Evolutionary conservation across 2,888 invertebrate species (phyloP), one percentile per base, ranked within the genome.

Genomic region (Chrysomela aeneicollis): DNA sequence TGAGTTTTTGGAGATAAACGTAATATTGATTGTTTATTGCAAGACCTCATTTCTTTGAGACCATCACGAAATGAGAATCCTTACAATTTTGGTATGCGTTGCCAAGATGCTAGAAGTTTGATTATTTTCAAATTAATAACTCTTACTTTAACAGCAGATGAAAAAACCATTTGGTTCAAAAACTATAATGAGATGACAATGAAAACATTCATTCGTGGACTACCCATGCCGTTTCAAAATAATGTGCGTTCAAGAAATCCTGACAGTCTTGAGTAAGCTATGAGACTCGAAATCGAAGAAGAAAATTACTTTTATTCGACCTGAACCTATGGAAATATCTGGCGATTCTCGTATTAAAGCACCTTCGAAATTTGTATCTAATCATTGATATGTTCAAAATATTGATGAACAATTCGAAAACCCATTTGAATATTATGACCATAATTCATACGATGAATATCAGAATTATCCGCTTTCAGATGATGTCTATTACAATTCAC

Each of bases 71-170:
- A 59, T 59, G 51, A 59, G 17, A n/a, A 47, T 10, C 58, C 55
- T 1, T 58, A 62, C 19, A 62, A 58, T 58, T 62, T 62, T 37
- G 62, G 62, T 15, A 62, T 62, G 62, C 46, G 57, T 46, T 58
- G 55, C 37, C 58, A 62, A 59, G 61, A 61, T 22, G 12, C 54
- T 12, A 62, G 62, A 32, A 46, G 46, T 46, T 37, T 57, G 9
- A 22, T 58, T 9, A 15, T 62, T 21, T 47, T 17, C 12, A 62
- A 62, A 58, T 46, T 62, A 1, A 57, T 59, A 35, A 55, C 19
- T 18, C 18, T 17, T 10, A 4, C 6, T 15, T 2, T 22, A 3
- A 4, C 15, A 2, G 18, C 22, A 62, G 32, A 22, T 26, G 57
- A 49, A 60, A 63, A 51, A 8, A 32, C 12, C 12, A 18, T 47